Base-by-base conservation (phyloP, 1,140 invertebrate genomes). In the Probaryconus sp. region DNA sequence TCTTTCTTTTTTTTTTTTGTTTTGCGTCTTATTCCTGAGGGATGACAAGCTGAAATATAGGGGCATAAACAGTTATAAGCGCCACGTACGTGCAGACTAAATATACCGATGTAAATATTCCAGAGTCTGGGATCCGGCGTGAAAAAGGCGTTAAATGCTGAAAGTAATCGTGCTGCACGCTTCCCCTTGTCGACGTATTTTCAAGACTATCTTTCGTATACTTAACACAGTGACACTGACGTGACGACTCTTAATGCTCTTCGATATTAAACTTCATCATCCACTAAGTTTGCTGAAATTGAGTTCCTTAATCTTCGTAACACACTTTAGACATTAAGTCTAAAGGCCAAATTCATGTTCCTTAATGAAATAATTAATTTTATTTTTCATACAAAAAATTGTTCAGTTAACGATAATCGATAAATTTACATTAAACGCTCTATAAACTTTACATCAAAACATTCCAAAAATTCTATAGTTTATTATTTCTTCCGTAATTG, bases 31-130 rank as follows among this genome's bases (percentile, higher is more conserved):
- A 37, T 50, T 40, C 55, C 47, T 64, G 51, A 51, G 63, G 53
- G 76, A 73, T 75, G 76, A 78, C 73, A 78, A 70, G 70, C 53
- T 61, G 42, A 79, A 76, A 68, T 70, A 73, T 58, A 71, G 60
- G 48, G 60, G 50, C 76, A 77, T 72, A 79, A 77, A 76, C 74
- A 65, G 77, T 76, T 78, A 78, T 76, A 76, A 78, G 68, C 65
- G 73, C 55, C 75, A 69, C 68, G 55, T 71, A 77, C 74, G 47
- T 37, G 67, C 75, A 79, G 77, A 79, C 79, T 79, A 80, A 79
- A 80, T 80, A 80, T 80, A 80, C 74, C 71, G 53, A 76, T 80
- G 76, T 78, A 80, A 80, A 80, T 80, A 80, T 76, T 53, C 68
- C 50, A 42, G 47, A 58, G 69, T 71, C 69, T 65, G 65, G 64